Evolutionary conservation across 35 echinoderm and acorn worm genomes (phyloP).

Genomic region (Patiria miniata): DNA sequence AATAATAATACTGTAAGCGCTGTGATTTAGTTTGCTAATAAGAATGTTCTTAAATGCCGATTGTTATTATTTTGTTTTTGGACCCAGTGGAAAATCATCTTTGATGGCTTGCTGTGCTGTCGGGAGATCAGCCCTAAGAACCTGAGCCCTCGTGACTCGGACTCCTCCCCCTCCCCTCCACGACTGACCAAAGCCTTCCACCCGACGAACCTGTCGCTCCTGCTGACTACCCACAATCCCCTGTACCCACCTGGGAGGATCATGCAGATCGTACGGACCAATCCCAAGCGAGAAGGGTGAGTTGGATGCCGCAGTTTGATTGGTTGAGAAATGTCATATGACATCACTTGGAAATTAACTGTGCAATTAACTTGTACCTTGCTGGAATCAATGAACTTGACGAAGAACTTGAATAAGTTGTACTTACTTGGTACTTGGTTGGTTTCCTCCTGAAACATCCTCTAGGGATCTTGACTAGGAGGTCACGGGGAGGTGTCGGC

Average conservation of each 20-base stretch:
- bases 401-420: too few species aligned
- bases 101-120: constrained; percentile 84
- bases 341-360: too few species aligned
- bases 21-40: too few species aligned
- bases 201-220: constrained; percentile 66
- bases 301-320: not conserved
- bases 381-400: too few species aligned
- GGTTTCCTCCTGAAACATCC: too few species aligned
- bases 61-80: constrained; percentile 5
- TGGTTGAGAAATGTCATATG: too few species aligned
- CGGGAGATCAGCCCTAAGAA: constrained; percentile 72
- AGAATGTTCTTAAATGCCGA: too few species aligned
- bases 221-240: constrained; percentile 68
- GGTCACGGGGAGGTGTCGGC: too few species aligned
- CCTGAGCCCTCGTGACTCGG: constrained; percentile 60
- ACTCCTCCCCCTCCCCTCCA: constrained; percentile 44
- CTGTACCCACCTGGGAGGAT: constrained; percentile 91
- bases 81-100: constrained; percentile 84
- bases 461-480: too few species aligned
- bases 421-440: too few species aligned
- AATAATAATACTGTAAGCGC: too few species aligned
- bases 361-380: too few species aligned
- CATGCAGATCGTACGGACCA: constrained; percentile 89
- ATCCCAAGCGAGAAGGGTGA: constrained; percentile 92
- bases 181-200: constrained; percentile 52